Evolutionary conservation across 2,113 vertebrate genomes (phyloP), one percentile per base, ranked within the genome.

Genomic region (Nymphicus hollandicus): DNA sequence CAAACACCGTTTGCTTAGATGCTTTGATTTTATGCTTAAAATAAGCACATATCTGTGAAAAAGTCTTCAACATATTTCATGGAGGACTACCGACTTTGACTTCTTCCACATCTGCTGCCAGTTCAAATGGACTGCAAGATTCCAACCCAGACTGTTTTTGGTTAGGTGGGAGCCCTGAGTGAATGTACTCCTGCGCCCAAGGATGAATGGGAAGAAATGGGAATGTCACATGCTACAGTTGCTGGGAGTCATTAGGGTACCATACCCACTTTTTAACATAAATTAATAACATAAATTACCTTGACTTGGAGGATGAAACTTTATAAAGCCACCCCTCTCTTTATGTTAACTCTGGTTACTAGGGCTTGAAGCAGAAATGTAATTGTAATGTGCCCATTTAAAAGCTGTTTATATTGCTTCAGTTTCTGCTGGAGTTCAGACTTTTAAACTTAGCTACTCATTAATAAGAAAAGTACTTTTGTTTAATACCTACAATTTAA

Each of bases 161-260:
- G 17, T 73, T 33, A 52, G 19, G n/a, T 22, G 23, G 19, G 22
- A 70, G 50, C 28, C 6, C 11, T 60, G 35, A 22, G 19, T 29
- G 35, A n/a, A 44, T 0, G 2, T 29, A 6, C 29, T 77, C 3
- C 31, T 56, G 17, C 1, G 1, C 8, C 10, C 10, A 9, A 19
- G 18, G 17, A 7, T 27, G 29, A 84, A 19, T 0, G 3, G 23
- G 17, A 78, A 8, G 37, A 70, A 71, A 65, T 2, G 6, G 10
- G 18, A 50, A 9, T n/a, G 24, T 28, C 17, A 49, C 52, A 44
- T 25, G 9, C 4, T 58, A 4, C 18, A 15, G 16, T 44, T 86
- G 18, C 23, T 74, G 18, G 5, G 27, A 80, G 23, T 66, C 20
- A 23, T 14, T 22, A 29, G 35, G 33, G 12, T 46, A 81, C 13